Percentiles rank a stretch among this genome's conserved stretches.
These are phyloP conservation scores for Phaethon lepturus DNA, from an alignment of 2,113 vertebrate species.

Conservation along the genomic window DNA sequence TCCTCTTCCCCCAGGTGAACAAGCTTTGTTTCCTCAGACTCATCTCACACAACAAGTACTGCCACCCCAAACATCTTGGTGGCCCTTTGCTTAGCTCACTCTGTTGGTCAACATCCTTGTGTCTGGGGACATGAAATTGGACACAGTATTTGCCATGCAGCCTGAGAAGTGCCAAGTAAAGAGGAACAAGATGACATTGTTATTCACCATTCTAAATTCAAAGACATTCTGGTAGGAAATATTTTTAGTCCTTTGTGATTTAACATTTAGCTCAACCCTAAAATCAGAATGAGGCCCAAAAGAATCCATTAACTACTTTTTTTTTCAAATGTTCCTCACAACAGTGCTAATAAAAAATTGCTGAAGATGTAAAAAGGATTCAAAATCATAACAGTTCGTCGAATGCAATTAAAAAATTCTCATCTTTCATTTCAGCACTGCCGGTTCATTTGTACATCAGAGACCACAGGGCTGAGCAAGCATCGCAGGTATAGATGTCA, in stretches of 20 bases:
- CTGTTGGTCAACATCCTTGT: not conserved
- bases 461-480: not conserved
- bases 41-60: not conserved
- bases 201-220: not conserved
- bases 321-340: not conserved
- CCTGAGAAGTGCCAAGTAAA: not conserved
- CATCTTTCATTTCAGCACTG: not conserved
- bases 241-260: not conserved
- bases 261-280: not conserved
- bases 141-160: not conserved
- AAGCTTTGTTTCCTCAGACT: not conserved
- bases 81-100: not conserved
- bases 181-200: not conserved
- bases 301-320: constrained; percentile 2
- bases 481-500: not conserved
- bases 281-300: constrained; percentile 2
- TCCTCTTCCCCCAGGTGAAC: not conserved
- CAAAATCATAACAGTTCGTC: not conserved
- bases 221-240: not conserved
- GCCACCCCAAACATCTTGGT: not conserved
- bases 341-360: not conserved
- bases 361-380: constrained; percentile 10
- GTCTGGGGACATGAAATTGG: not conserved
- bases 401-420: not conserved
- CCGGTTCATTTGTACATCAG: not conserved